Evolutionary conservation across 2,797 vertebrate genomes (phyloP).

Genomic region (Vultur gryphus): DNA sequence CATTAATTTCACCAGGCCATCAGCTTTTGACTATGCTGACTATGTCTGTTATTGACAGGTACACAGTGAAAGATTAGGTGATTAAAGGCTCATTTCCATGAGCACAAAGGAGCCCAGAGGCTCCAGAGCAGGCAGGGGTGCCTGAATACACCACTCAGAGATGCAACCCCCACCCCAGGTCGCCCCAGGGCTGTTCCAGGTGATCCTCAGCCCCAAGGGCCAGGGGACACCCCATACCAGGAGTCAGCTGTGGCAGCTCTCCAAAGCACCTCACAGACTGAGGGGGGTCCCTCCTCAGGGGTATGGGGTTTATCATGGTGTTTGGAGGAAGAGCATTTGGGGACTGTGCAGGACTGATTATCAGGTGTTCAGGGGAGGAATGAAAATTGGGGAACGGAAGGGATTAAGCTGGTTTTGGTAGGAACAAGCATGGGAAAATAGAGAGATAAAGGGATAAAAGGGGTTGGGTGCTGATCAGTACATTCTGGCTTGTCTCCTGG

Average conservation of each 20-base stretch:
- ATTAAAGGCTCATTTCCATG: not conserved
- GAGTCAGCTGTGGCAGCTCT: not conserved
- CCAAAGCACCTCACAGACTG: not conserved
- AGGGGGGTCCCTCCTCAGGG: not conserved
- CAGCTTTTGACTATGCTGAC: not conserved
- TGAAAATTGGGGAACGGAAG: not conserved
- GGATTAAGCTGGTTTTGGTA: not conserved
- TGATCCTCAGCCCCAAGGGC: not conserved
- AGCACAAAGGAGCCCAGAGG: not conserved
- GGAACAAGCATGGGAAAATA: not conserved
- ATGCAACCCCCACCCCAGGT: too few species aligned
- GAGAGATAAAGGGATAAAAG: not conserved
- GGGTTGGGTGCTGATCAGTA: not conserved
- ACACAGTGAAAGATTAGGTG: not conserved
- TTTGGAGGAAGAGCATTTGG: not conserved
- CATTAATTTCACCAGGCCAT: not conserved
- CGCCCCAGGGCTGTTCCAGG: too few species aligned
- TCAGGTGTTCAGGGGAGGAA: not conserved
- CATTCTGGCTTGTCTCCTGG: not conserved
- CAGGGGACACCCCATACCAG: not conserved
- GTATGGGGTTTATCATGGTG: not conserved
- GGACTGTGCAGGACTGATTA: not conserved
- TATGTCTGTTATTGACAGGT: not conserved
- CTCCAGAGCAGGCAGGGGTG: not conserved
- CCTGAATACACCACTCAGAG: not conserved